Evolutionary conservation across 2,113 vertebrate genomes (phyloP).

Genomic region (Larimichthys polyactis): DNA sequence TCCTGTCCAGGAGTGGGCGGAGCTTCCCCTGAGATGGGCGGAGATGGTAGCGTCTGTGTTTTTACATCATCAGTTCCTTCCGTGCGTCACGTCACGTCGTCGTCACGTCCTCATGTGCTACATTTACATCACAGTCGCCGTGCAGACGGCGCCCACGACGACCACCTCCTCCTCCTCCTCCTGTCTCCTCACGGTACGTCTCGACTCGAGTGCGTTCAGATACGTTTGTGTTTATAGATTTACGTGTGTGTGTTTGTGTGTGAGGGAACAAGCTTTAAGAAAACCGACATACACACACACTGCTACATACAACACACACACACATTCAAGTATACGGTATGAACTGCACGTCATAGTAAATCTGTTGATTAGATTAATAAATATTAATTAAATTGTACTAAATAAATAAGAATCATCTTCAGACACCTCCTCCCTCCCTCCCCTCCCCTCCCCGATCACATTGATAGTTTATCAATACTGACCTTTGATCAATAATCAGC

Average conservation of each 20-base stretch:
- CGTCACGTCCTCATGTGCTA: conserved; percentile 51
- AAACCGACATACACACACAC: conserved; percentile 3
- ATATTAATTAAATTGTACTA: conserved; percentile 66
- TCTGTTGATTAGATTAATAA: conserved; percentile 66
- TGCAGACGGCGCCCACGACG: not conserved
- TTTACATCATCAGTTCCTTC: conserved; percentile 29
- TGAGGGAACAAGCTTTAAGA: conserved; percentile 66
- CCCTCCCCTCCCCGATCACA: not conserved
- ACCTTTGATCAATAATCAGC: not conserved
- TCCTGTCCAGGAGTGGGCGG: conserved; percentile 50
- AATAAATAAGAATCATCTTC: conserved; percentile 68
- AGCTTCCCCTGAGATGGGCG: conserved; percentile 73
- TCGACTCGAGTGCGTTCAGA: conserved; percentile 51
- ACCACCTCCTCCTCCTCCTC: not conserved
- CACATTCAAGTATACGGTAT: conserved; percentile 75
- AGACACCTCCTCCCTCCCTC: not conserved
- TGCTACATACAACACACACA: conserved; percentile 52
- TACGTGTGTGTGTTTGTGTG: conserved; percentile 7
- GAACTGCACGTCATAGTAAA: conserved; percentile 61
- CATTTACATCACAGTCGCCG: conserved; percentile 32
- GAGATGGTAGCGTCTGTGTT: conserved; percentile 66
- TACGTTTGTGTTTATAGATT: not conserved
- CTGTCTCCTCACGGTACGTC: conserved; percentile 15
- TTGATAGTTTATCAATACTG: not conserved
- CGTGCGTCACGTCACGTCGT: conserved; percentile 21